phyloP scores from a whole-genome alignment of 2,888 invertebrate genomes.

The Rhopalosiphum nymphaeae region DNA sequence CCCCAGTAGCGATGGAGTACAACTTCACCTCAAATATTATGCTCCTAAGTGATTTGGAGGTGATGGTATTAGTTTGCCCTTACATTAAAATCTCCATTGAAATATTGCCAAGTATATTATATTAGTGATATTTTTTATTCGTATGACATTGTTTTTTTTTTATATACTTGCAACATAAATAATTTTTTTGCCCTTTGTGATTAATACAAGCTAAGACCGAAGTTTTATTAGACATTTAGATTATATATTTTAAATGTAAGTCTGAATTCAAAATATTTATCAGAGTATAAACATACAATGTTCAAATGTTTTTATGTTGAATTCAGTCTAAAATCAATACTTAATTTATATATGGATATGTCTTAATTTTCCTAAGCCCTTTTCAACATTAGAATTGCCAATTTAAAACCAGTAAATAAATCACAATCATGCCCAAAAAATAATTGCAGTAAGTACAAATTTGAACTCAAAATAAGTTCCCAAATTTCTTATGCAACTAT shows the following conservation, averaged over 20 bases:
- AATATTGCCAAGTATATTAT: conserved; percentile 55
- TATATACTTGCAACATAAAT: conserved; percentile 45
- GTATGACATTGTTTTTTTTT: conserved; percentile 42
- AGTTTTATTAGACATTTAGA: conserved; percentile 21
- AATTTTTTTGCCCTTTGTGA: conserved; percentile 37
- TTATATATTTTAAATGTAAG: conserved; percentile 39
- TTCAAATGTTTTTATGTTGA: conserved; percentile 34
- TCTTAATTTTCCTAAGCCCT: neutral
- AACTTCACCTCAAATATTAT: conserved; percentile 40
- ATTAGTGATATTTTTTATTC: conserved; percentile 60
- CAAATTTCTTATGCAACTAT: neutral
- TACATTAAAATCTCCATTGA: conserved; percentile 31
- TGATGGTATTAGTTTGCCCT: conserved; percentile 39
- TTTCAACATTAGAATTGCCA: neutral
- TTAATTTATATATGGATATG: conserved; percentile 2
- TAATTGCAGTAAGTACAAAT: conserved; percentile 5
- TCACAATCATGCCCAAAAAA: conserved; percentile 21
- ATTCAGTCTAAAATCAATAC: conserved; percentile 39
- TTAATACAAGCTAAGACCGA: conserved; percentile 42
- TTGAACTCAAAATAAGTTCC: neutral
- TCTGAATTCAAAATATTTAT: conserved; percentile 40
- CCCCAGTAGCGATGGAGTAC: conserved; percentile 60
- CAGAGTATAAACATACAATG: neutral
- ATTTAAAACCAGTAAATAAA: conserved; percentile 45
- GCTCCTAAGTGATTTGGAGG: conserved; percentile 29